Percentiles rank a stretch among this genome's conserved stretches.
phyloP scores from a whole-genome alignment of 1,140 invertebrate genomes.

The Lordiphosa stackelbergi region DNA sequence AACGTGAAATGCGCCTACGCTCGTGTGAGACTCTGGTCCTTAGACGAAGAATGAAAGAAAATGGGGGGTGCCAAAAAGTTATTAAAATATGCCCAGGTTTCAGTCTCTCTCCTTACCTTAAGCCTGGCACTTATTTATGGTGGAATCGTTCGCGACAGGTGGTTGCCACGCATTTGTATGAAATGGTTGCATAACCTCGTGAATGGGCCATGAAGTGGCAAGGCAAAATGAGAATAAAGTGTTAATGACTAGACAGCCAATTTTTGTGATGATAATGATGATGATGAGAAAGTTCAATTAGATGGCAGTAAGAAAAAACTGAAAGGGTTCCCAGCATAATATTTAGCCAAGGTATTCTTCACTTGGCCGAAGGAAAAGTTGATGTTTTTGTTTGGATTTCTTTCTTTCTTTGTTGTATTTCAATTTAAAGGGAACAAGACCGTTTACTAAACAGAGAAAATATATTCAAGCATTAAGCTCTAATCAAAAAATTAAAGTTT shows the following conservation, averaged over 20 bases:
- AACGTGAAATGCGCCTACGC: constrained; percentile 47
- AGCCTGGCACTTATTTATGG: constrained; percentile 50
- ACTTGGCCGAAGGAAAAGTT: no score
- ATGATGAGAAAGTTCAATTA: not conserved
- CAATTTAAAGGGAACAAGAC: no score
- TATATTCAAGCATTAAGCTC: no score
- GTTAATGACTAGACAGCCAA: constrained; percentile 8
- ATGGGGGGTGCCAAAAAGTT: constrained; percentile 48
- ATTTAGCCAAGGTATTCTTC: no score
- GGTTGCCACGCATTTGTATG: constrained; percentile 41
- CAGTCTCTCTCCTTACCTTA: constrained; percentile 12
- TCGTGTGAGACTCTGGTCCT: not conserved
- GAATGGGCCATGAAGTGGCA: constrained; percentile 22
- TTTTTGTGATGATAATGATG: constrained; percentile 1
- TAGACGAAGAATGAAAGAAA: constrained; percentile 6
- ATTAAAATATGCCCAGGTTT: constrained; percentile 60
- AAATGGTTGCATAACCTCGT: constrained; percentile 38
- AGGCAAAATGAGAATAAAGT: not conserved
- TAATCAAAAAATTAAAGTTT: no score
- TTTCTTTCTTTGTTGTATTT: no score
- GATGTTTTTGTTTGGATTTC: no score
- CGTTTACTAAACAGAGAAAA: no score
- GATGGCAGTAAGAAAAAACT: no score
- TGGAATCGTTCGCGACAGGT: constrained; percentile 60
- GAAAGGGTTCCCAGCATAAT: no score